Conservation (phyloP, 2,888 invertebrate genomes). For the Andrena chrysosceles region DNA sequence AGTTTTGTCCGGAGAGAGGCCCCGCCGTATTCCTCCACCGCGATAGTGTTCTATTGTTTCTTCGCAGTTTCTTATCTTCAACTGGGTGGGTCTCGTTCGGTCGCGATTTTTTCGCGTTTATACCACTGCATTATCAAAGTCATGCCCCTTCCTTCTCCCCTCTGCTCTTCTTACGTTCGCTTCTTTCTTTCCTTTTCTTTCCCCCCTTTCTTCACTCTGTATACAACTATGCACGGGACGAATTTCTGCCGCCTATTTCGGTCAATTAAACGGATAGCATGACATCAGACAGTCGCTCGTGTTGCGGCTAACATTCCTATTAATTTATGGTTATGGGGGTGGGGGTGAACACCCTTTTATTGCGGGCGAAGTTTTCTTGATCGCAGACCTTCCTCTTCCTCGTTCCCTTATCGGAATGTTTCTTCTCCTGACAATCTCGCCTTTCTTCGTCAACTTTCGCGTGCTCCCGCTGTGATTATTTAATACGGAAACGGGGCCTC, state of each 20-base stretch:
- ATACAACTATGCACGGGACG: slow-evolving; percentile 65
- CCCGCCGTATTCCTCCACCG: slow-evolving; percentile 17
- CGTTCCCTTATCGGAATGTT: neutral
- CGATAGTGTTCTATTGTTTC: neutral
- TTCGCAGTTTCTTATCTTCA: neutral
- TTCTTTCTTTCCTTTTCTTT: slow-evolving; percentile 1
- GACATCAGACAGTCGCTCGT: slow-evolving; percentile 77
- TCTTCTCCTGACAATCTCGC: neutral
- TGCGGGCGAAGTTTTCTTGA: slow-evolving; percentile 12
- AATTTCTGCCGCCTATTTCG: slow-evolving; percentile 77
- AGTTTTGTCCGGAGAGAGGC: slow-evolving; percentile 61
- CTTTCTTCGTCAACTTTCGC: neutral
- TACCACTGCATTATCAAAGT: slow-evolving; percentile 35
- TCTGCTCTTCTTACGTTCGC: slow-evolving; percentile 25
- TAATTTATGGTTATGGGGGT: slow-evolving; percentile 69
- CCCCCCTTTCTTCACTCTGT: slow-evolving; percentile 6
- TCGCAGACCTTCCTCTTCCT: slow-evolving; percentile 15
- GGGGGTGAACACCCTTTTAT: slow-evolving; percentile 64
- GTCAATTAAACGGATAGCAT: slow-evolving; percentile 78
- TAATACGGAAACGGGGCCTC: neutral
- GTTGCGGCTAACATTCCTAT: slow-evolving; percentile 77
- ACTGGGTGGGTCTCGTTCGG: slow-evolving; percentile 64
- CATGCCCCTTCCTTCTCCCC: slow-evolving; percentile 24
- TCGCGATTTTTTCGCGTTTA: slow-evolving; percentile 8
- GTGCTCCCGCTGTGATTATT: neutral